Conservation (phyloP, 2,113 vertebrate species). For the Oncorhynchus nerka region DNA sequence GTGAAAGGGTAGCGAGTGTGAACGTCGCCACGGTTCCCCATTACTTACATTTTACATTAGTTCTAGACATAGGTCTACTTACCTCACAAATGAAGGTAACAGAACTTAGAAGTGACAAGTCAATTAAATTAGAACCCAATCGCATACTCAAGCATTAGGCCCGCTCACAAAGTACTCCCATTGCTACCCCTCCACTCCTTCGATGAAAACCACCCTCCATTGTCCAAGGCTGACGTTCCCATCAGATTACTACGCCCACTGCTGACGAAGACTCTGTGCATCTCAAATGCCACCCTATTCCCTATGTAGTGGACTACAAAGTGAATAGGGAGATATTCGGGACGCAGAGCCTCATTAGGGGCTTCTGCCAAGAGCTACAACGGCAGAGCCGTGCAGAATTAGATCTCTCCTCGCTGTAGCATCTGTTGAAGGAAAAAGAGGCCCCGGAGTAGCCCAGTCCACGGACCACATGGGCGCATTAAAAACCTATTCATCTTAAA, state of each 20-base stretch:
- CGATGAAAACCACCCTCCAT: conserved; percentile 47
- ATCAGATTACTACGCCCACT: conserved; percentile 61
- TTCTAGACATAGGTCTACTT: neutral
- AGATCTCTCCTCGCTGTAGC: conserved; percentile 46
- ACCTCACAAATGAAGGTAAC: too few relatives aligned
- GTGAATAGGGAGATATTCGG: conserved; percentile 4
- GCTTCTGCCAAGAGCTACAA: conserved; percentile 60
- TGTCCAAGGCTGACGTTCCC: conserved; percentile 4
- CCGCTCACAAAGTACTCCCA: neutral
- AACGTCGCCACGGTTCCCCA: conserved; percentile 22
- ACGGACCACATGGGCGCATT: conserved; percentile 52
- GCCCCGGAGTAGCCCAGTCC: conserved; percentile 30
- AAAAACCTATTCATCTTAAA: conserved; percentile 57
- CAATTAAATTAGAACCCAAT: too few relatives aligned
- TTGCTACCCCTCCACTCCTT: conserved; percentile 7
- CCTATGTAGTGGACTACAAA: too few relatives aligned
- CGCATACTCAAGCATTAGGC: too few relatives aligned
- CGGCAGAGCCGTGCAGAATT: conserved; percentile 40
- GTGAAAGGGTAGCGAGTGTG: neutral
- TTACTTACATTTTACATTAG: neutral
- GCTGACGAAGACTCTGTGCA: conserved; percentile 55
- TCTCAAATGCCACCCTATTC: too few relatives aligned
- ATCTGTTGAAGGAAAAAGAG: conserved; percentile 50
- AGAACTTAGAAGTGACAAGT: too few relatives aligned
- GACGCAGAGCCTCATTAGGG: conserved; percentile 55